Percentiles rank a stretch among this genome's conserved stretches.
phyloP scores from a whole-genome alignment of 2,888 invertebrate species.

The Thelaira solivaga region DNA sequence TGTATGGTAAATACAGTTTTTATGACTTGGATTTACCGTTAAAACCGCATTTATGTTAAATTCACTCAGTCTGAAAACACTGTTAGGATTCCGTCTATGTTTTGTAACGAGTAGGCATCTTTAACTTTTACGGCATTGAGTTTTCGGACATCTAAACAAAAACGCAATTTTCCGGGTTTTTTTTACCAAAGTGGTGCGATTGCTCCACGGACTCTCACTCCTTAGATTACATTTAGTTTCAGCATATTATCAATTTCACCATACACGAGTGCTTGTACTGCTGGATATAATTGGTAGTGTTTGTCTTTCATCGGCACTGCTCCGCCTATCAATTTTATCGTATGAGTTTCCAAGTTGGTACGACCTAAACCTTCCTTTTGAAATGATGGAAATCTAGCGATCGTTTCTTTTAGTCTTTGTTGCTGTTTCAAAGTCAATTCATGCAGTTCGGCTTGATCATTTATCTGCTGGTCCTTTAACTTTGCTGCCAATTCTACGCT shows the following conservation, averaged over 20 bases:
- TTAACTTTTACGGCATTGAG: neutral
- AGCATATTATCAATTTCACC: neutral
- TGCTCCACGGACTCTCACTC: neutral
- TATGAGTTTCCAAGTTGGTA: neutral
- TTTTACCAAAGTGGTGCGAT: neutral
- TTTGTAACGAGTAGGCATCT: neutral
- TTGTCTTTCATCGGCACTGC: neutral
- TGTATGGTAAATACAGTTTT: no score
- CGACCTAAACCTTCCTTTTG: neutral
- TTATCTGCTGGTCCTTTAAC: neutral
- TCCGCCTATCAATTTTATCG: neutral
- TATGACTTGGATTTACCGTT: no score
- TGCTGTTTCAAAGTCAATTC: neutral
- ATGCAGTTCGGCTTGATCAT: neutral
- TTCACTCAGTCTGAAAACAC: no score
- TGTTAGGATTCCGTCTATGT: neutral
- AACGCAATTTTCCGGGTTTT: neutral
- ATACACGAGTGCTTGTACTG: neutral
- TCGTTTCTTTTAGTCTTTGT: neutral
- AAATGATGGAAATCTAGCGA: neutral
- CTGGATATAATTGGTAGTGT: neutral
- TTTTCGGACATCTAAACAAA: conserved; percentile 1
- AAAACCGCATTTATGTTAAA: no score
- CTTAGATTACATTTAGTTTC: neutral
- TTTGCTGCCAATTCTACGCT: neutral